Base-by-base conservation (phyloP, 2,888 invertebrate genomes). In the Rhabditoides inermis region DNA sequence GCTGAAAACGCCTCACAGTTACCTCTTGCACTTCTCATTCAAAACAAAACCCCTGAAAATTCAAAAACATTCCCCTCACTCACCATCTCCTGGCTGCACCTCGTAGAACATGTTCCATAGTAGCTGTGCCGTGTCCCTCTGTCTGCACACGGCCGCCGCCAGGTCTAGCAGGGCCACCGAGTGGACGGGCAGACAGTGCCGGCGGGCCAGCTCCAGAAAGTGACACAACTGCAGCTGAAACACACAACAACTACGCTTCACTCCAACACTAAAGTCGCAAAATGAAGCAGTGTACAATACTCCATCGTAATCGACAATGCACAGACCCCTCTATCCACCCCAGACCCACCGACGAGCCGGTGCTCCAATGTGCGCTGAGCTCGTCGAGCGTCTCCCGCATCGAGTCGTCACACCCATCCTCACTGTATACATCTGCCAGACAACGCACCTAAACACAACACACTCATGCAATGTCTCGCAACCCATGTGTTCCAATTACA, bases 111-210 rank as follows among this genome's bases (percentile, higher is more conserved):
- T 49, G 32, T 64, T 61, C 45, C 48, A 66, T 7, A 66, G 58
- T 35, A 62, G 57, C 6, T 54, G 51, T 7, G 66, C 63, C 2
- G 63, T 66, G 15, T 49, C 49, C 6, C 25, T 39, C 27, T 59
- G 59, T 10, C 53, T 41, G 30, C 66, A 66, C 15, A 66, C 55
- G 7, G 66, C 53, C 15, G 61, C 28, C 25, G 52, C 54, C 44
- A 66, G 26, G n/a, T 66, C 66, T 7, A 66, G 51, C 45, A 64
- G 64, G 12, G 60, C 60, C 6, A 66, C 63, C 2, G 63, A 45
- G 42, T 66, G 66, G 25, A 64, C 50, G 10, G 57, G 54, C 45
- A 64, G 66, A 40, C 58, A 60, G 7, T 53, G 55, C 4, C 60
- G 57, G n/a, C 62, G 58, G n/a, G 60, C 54, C 41, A 60, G 49